A percentile compares a stretch with the other conserved stretches of the same genome.
Conservation (phyloP, 92 coral and sea anemone genomes). For the Meandrina meandrites region DNA sequence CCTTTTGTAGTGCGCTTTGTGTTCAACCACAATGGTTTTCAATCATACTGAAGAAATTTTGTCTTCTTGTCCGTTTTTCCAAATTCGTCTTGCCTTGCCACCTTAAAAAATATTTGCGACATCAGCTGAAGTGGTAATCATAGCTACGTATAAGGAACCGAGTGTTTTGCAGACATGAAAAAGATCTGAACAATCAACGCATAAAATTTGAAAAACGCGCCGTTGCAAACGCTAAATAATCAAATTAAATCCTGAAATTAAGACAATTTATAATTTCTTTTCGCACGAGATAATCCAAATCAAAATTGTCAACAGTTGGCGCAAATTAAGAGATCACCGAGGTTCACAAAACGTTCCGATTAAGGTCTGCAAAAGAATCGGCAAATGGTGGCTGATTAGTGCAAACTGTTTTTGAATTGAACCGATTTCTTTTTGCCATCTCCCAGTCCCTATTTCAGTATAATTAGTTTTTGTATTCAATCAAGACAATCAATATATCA, state of each 20-base stretch:
- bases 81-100: too few species aligned
- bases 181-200: background rate
- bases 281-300: background rate
- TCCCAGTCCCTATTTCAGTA: too few species aligned
- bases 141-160: background rate
- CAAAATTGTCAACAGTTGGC: background rate
- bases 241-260: background rate
- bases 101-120: too few species aligned
- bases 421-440: too few species aligned
- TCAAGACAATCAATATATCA: background rate
- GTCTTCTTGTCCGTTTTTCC: too few species aligned
- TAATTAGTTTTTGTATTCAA: background rate
- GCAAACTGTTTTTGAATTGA: too few species aligned
- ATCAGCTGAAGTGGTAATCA: background rate
- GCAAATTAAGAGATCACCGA: background rate
- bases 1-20: too few species aligned
- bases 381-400: background rate
- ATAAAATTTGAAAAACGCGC: too few species aligned
- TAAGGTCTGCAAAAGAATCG: constrained; percentile 2
- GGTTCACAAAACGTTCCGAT: background rate
- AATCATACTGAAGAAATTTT: too few species aligned
- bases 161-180: background rate
- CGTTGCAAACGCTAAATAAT: too few species aligned
- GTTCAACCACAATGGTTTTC: too few species aligned
- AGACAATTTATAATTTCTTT: background rate